These are phyloP conservation scores for Morus bassanus DNA, from an alignment of 2,797 vertebrate genomes.

Conservation along the genomic window DNA sequence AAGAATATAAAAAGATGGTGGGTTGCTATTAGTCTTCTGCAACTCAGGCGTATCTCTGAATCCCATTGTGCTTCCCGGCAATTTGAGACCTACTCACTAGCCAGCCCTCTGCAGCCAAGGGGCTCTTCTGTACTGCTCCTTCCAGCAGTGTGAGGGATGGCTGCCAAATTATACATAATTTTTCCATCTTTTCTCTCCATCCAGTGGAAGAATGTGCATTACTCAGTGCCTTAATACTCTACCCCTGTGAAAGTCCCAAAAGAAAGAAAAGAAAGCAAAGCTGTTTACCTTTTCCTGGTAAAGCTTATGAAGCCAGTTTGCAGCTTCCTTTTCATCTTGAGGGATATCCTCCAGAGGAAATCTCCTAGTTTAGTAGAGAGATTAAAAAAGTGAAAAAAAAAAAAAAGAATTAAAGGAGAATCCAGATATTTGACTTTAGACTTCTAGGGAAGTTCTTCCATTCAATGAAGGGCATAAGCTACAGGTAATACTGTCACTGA, in stretches of 20 bases:
- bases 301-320: constrained; percentile 94
- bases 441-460: neutral
- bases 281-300: constrained; percentile 94
- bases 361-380: constrained; percentile 76
- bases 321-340: constrained; percentile 90
- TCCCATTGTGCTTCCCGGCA: neutral
- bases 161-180: neutral
- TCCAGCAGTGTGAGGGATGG: neutral
- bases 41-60: neutral
- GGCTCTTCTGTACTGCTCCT: neutral
- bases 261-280: neutral
- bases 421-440: neutral
- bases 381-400: neutral
- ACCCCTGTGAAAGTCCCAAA: neutral
- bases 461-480: neutral
- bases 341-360: constrained; percentile 94
- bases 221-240: neutral
- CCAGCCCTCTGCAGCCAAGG: neutral
- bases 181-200: neutral
- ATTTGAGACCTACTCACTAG: neutral
- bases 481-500: neutral
- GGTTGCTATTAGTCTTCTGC: neutral
- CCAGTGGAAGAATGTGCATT: neutral
- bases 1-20: neutral
- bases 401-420: neutral